These are phyloP conservation scores for Lasioglossum leucozonium DNA, from an alignment of 2,888 invertebrate species.

Conservation along the genomic window DNA sequence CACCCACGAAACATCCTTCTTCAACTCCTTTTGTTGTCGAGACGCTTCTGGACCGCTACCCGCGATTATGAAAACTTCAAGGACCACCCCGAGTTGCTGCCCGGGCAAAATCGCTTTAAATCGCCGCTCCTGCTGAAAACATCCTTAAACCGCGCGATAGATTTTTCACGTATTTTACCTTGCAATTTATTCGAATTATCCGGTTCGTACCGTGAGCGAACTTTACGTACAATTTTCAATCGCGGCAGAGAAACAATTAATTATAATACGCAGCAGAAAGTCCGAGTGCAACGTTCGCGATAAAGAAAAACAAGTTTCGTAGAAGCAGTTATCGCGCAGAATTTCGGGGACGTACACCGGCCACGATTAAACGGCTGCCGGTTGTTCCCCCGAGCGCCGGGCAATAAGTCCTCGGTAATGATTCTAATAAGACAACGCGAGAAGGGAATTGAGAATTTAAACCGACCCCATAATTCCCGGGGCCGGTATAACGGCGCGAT, in stretches of 20 bases:
- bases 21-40: slow-evolving; percentile 29
- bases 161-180: too few species aligned
- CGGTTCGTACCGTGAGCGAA: too few species aligned
- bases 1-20: slow-evolving; percentile 17
- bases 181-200: too few species aligned
- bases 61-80: slow-evolving; percentile 63
- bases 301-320: neutral
- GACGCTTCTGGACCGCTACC: slow-evolving; percentile 35
- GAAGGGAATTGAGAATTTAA: slow-evolving; percentile 46
- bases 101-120: neutral
- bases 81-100: too few species aligned
- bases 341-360: neutral
- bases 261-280: too few species aligned
- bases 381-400: neutral
- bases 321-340: neutral
- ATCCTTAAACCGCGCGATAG: too few species aligned
- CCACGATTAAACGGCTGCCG: neutral
- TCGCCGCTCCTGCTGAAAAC: too few species aligned
- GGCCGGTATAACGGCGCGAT: slow-evolving; percentile 34
- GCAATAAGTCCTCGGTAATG: slow-evolving; percentile 39
- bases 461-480: slow-evolving; percentile 37
- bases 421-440: slow-evolving; percentile 44
- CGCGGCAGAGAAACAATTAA: too few species aligned
- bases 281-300: too few species aligned
- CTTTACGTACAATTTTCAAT: neutral